A percentile compares a stretch with the other conserved stretches of the same genome.
These are phyloP conservation scores for Mormoops blainvillei DNA, from an alignment of 2,113 vertebrate species.

Conservation along the genomic window DNA sequence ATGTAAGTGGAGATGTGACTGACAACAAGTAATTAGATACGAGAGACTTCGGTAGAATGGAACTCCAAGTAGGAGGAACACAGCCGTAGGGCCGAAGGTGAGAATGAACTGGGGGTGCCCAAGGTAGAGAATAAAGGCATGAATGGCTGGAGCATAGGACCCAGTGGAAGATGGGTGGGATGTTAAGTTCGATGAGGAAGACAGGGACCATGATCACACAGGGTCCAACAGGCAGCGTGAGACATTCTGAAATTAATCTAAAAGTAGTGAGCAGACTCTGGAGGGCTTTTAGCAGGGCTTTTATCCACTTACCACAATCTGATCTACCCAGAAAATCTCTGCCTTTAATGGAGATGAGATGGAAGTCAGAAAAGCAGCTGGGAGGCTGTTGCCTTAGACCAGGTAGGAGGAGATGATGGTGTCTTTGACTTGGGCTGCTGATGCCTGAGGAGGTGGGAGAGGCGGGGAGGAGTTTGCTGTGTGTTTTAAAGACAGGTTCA, in stretches of 20 bases:
- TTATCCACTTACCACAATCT: neutral
- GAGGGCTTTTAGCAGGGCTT: neutral
- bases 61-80: neutral
- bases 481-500: neutral
- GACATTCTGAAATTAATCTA: neutral
- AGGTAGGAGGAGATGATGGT: neutral
- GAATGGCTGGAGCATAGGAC: neutral
- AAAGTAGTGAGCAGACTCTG: neutral
- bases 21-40: neutral
- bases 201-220: neutral
- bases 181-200: neutral
- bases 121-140: neutral
- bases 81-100: neutral
- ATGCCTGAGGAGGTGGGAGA: neutral
- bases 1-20: neutral
- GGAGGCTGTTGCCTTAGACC: neutral
- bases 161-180: neutral
- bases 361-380: neutral
- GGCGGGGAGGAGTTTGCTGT: neutral
- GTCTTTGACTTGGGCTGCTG: neutral
- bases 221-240: neutral
- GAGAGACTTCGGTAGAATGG: neutral
- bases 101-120: neutral
- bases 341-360: neutral
- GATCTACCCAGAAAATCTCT: neutral